Base-by-base conservation (phyloP, 2,888 invertebrate species). In the Lydus trimaculatus region DNA sequence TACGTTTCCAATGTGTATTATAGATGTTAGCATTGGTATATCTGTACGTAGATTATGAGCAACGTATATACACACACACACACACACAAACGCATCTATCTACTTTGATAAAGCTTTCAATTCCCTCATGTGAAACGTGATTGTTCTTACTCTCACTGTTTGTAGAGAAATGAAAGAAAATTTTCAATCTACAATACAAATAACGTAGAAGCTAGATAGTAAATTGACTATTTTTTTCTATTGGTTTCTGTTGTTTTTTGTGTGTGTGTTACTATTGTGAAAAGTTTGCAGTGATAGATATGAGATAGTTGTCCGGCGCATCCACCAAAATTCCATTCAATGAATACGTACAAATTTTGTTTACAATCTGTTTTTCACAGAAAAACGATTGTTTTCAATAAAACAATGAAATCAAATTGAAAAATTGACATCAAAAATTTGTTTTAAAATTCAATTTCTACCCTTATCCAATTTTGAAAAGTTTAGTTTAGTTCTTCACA, bases 111-210 rank as follows among this genome's bases (percentile, higher is more conserved):
- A 48, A 64, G 48, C 63, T 63, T 61, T 56, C 31, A 20, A 43
- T 6, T 23, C 58, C 60, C 59, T 58, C 9, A 20, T 13, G 20
- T 20, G 60, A 31, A 58, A 67, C 63, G 60, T 60, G 66, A 58
- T 66, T 66, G 62, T 67, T 63, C 48, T 28, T 28, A n/a, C 8
- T 9, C 43, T 31, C 17, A 36, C 13, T 75, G 71, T 72, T 72
- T 69, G 71, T 58, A 36, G 1, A 56, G 58, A 5, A 39, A 63
- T 31, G 66, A 67, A n/a, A 23, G 39, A 11, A n/a, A 48, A 60
- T 13, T 31, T 20, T 48, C 33, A 17, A 43, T 43, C 7, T 43
- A 1, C n/a, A 17, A 15, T 15, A 15, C 15, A 36, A 36, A 36
- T 36, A 36, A 2, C 13, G 11, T 1, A 1, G 36, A 15, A 15